phyloP scores from a whole-genome alignment of 2,113 vertebrate genomes.

The Zingel zingel region DNA sequence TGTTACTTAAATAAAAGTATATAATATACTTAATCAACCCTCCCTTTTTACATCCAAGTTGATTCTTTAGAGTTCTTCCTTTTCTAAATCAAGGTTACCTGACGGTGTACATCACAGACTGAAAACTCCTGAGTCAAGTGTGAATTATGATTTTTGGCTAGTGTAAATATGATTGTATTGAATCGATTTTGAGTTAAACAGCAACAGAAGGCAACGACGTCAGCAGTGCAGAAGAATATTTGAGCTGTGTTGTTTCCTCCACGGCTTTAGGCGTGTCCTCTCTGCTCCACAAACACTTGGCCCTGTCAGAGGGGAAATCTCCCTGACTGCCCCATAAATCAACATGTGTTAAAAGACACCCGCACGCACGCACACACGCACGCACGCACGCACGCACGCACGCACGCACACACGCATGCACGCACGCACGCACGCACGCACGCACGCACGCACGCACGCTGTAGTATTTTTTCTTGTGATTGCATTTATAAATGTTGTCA shows the following conservation, averaged over 20 bases:
- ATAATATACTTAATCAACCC: too few relatives aligned
- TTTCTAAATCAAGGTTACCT: not conserved
- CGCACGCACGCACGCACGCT: not conserved
- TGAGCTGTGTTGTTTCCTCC: not conserved
- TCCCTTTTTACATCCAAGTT: too few relatives aligned
- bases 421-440: not conserved
- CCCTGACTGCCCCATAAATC: slow-evolving; percentile 33
- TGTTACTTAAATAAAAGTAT: too few relatives aligned
- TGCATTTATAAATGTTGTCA: not conserved
- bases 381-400: too few relatives aligned
- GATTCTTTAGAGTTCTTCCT: not conserved
- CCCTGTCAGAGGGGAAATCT: slow-evolving; percentile 7
- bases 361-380: not conserved
- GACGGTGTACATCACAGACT: not conserved
- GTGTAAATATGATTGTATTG: not conserved
- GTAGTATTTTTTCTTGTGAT: not conserved
- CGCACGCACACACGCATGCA: not conserved
- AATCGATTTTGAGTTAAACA: not conserved
- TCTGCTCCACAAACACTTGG: slow-evolving; percentile 26
- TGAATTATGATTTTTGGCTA: not conserved
- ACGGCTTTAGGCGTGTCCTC: slow-evolving; percentile 11
- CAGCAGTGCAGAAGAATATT: not conserved
- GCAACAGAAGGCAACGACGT: not conserved
- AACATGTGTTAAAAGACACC: not conserved
- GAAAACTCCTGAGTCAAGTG: not conserved